Conservation (phyloP, 2,797 vertebrate species). For the Pseudochaenichthys georgianus region DNA sequence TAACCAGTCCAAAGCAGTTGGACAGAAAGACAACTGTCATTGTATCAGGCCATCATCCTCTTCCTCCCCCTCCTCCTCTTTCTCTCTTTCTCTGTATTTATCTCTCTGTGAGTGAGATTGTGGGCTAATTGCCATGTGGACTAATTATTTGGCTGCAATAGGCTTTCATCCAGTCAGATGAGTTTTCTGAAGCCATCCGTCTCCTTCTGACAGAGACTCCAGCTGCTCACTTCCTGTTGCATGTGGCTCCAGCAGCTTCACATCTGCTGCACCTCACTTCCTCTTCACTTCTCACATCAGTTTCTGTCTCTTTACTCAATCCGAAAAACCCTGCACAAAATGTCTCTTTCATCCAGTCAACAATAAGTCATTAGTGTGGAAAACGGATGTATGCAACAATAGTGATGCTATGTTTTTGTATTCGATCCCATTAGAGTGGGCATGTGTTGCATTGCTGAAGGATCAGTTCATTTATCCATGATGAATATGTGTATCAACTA, state of each 20-base stretch:
- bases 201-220: conserved; percentile 65
- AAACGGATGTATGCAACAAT: conserved; percentile 1
- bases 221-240: conserved; percentile 66
- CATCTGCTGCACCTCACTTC: conserved; percentile 55
- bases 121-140: conserved; percentile 71
- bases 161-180: conserved; percentile 61
- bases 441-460: not conserved
- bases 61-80: conserved; percentile 19
- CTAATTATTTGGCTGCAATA: conserved; percentile 80
- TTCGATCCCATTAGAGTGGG: not conserved
- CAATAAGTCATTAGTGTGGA: not conserved
- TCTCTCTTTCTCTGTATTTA: conserved; percentile 37
- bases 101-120: conserved; percentile 66
- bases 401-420: not conserved
- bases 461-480: not conserved
- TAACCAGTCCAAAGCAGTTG: conserved; percentile 47
- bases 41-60: conserved; percentile 20
- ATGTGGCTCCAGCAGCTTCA: conserved; percentile 45
- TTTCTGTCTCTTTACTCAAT: too few relatives aligned
- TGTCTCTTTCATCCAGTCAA: not conserved
- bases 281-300: not conserved
- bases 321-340: too few relatives aligned
- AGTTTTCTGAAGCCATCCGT: conserved; percentile 63
- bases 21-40: conserved; percentile 26
- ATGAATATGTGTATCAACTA: not conserved